Evolutionary conservation across 2,888 invertebrate genomes (phyloP), one percentile per base, ranked within the genome.

Genomic region (Drosophila cracens): DNA sequence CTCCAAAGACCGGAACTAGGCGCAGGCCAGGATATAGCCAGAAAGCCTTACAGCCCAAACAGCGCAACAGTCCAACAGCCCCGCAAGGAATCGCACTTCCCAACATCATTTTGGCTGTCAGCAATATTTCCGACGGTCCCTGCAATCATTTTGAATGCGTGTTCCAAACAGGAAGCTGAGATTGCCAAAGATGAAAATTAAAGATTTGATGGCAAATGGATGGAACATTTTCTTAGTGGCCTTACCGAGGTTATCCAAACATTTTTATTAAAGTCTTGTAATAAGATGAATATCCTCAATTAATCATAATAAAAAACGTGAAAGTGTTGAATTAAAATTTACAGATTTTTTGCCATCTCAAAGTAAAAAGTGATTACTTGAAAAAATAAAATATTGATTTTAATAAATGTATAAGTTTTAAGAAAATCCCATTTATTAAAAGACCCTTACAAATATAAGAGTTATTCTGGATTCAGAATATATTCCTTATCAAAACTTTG

Each of bases 121-220:
- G 79, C 79, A 63, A 52, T 54, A 66, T 73, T 77, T 73, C 69
- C 73, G 62, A 29, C 53, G 33, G 33, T 36, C 40, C 13, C 54
- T 27, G 70, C 76, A 60, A 75, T 66, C 56, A 75, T 75, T 79
- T 60, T 48, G 52, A 75, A 46, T 54, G 56, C 65, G 62, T 54
- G 51, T 70, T 25, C 61, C 27, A 63, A 68, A 58, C 25, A 69
- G 67, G 49, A 67, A 64, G 73, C 81, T 70, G 81, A 90, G 86
- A 86, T 87, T 89, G 89, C 40, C 70, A 82, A 79, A 86, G 83
- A 86, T 86, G 75, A 71, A 86, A 86, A 77, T 86, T 90, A 81
- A 81, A 87, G 89, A 87, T 87, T 89, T 71, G 60, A 33, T 6
- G n/a, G 8, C 18, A 59, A 72, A 76, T 71, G 34, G 54, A 64